Base-by-base conservation (phyloP, 2,113 vertebrate species). In the Serilophus lunatus region DNA sequence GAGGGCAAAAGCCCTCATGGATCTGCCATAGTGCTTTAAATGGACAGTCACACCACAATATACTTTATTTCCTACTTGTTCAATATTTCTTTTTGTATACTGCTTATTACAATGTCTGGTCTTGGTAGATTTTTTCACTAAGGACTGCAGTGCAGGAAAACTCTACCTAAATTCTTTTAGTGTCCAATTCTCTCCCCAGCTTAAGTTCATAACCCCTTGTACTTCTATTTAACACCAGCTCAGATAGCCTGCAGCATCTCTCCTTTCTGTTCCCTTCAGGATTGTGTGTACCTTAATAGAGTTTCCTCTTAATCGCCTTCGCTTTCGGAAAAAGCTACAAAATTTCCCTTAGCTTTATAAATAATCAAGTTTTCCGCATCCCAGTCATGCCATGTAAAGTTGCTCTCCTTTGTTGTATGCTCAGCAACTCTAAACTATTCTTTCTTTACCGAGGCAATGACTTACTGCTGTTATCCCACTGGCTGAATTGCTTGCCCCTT, bases 221-320 rank as follows among this genome's bases (percentile, higher is more conserved):
- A 97, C 97, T 96, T 96, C 88, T 97, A 95, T 96, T 98, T 98
- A 98, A 98, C 98, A 98, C 95, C 92, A 94, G 96, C 97, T 96
- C 95, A 97, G 95, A 98, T 98, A 97, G 98, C 98, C 98, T 98
- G 97, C 94, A 98, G 98, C 98, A 98, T 97, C 97, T 97, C 94
- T 98, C 96, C 97, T 95, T 94, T 93, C 79, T 65, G 95, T 81
- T 98, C 97, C 97, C 97, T 97, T 96, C 96, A 98, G 98, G 94
- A 96, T 91, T 98, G 92, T 97, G 89, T 97, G 93, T 93, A 97
- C 95, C 94, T 97, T 97, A 96, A 97, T 84, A 93, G 77, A 87
- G 71, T 96, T 97, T 96, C 95, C 94, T 97, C 96, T 97, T 97
- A 96, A 97, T 96, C 61, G 51, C 87, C 89, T 81, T 82, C 3